Percentiles rank a stretch among this genome's conserved stretches.
phyloP scores from a whole-genome alignment of 2,113 vertebrate genomes.

The Carassius gibelio region DNA sequence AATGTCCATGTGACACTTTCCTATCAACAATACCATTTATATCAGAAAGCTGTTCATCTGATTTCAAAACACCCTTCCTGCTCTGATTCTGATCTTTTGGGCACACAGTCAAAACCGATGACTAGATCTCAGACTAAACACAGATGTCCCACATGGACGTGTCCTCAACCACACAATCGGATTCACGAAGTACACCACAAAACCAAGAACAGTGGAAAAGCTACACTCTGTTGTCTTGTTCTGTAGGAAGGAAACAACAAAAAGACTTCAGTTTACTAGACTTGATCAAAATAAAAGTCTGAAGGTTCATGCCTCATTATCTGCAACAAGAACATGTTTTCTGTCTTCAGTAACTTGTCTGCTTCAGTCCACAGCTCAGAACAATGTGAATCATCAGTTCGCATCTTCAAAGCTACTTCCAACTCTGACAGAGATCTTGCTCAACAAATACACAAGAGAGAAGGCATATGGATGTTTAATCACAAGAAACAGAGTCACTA shows the following conservation, averaged over 20 bases:
- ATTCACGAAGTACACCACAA: not conserved
- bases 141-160: not conserved
- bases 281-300: not conserved
- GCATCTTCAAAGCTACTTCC: not conserved
- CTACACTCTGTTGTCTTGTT: not conserved
- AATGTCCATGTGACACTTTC: not conserved
- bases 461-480: not conserved
- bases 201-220: not conserved
- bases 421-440: not conserved
- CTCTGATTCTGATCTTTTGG: not conserved
- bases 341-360: not conserved
- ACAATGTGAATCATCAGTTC: not conserved
- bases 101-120: not conserved
- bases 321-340: not conserved
- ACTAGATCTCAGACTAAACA: slow-evolving; percentile 6
- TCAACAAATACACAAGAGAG: not conserved
- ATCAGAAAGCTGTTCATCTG: not conserved
- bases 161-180: not conserved
- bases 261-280: not conserved
- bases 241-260: not conserved
- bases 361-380: not conserved
- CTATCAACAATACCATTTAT: not conserved
- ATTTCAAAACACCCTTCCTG: not conserved
- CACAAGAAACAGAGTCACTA: not conserved
- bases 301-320: not conserved